phyloP scores from a whole-genome alignment of 2,113 vertebrate genomes.

The Hemibagrus wyckioides region DNA sequence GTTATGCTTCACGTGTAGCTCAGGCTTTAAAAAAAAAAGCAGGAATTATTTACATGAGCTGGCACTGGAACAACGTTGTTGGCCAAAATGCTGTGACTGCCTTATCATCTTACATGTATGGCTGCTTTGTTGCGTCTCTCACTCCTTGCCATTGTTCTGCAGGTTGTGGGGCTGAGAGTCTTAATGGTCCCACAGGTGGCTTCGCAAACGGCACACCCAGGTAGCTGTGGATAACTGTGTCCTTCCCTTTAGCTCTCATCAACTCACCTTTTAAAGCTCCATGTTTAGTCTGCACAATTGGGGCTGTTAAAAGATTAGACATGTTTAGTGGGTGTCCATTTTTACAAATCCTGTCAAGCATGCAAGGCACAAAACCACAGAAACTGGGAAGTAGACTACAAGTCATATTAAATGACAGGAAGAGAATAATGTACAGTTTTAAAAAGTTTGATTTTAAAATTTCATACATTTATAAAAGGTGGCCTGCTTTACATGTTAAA shows the following conservation, averaged over 20 bases:
- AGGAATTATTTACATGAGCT: background rate
- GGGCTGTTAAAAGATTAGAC: constrained; percentile 43
- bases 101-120: constrained; percentile 72
- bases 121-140: constrained; percentile 74
- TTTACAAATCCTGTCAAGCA: background rate
- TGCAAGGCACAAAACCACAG: background rate
- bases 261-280: constrained; percentile 75
- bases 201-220: constrained; percentile 84
- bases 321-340: background rate
- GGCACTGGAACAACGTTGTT: background rate
- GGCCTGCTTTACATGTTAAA: background rate
- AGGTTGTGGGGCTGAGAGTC: constrained; percentile 75
- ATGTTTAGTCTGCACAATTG: constrained; percentile 67
- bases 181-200: constrained; percentile 78
- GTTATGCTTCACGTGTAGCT: background rate
- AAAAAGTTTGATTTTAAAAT: background rate
- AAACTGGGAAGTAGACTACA: background rate
- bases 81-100: background rate
- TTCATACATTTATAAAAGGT: background rate
- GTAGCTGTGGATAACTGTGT: constrained; percentile 71
- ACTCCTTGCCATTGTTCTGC: constrained; percentile 77
- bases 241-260: constrained; percentile 63
- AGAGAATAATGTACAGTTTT: background rate
- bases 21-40: background rate
- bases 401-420: background rate